Evolutionary conservation across 2,113 vertebrate species (phyloP).

Genomic region (Galbula dea): DNA sequence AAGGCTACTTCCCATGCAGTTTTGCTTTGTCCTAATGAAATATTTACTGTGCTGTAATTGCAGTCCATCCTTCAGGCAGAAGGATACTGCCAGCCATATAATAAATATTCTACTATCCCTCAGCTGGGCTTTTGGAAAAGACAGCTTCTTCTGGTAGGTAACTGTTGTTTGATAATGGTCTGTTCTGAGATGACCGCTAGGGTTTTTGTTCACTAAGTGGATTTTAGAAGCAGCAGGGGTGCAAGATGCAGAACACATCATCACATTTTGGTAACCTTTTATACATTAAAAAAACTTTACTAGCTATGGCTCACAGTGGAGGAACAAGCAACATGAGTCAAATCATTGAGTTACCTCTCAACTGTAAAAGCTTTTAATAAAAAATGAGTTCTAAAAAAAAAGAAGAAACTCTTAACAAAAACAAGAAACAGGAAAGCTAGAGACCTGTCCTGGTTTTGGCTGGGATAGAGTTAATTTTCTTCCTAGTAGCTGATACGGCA

Average conservation of each 20-base stretch:
- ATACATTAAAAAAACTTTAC: background rate
- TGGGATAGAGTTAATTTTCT: background rate
- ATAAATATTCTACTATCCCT: conserved; percentile 37
- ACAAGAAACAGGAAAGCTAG: background rate
- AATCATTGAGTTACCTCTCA: background rate
- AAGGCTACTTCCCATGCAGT: conserved; percentile 57
- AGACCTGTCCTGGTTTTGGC: background rate
- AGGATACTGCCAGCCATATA: background rate
- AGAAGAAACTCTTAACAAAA: background rate
- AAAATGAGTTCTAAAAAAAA: background rate
- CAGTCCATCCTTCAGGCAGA: conserved; percentile 61
- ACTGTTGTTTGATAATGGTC: conserved; percentile 1
- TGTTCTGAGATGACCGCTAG: conserved; percentile 10
- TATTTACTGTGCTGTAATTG: conserved; percentile 67
- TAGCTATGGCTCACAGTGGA: background rate
- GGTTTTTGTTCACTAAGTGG: conserved; percentile 32
- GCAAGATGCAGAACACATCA: background rate
- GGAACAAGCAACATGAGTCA: background rate
- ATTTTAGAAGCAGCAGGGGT: conserved; percentile 22
- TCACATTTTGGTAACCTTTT: conserved; percentile 23
- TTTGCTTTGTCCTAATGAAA: conserved; percentile 65
- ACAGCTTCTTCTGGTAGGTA: background rate
- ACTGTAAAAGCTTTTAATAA: background rate
- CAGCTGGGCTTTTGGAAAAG: background rate
- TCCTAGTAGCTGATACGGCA: background rate